These are phyloP conservation scores for Mallateleia sp. DNA, from an alignment of 2,888 invertebrate species.

Conservation along the genomic window DNA sequence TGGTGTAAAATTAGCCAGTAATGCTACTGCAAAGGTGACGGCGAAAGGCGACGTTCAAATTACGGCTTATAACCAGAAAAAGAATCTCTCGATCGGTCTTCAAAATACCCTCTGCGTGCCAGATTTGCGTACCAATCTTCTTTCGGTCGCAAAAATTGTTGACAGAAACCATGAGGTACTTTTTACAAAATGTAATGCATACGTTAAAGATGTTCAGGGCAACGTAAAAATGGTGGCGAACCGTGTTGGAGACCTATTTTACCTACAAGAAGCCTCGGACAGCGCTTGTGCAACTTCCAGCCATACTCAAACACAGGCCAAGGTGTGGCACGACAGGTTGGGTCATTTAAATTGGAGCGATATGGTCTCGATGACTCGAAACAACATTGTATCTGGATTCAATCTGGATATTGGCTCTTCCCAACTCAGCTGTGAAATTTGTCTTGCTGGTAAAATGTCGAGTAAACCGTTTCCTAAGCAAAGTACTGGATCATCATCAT, in stretches of 20 bases:
- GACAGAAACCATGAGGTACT: conserved; percentile 55
- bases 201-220: conserved; percentile 44
- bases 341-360: neutral
- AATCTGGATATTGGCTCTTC: neutral
- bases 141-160: conserved; percentile 76
- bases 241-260: conserved; percentile 69
- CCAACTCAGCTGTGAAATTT: neutral
- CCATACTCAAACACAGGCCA: neutral
- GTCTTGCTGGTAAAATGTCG: neutral
- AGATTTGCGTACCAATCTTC: conserved; percentile 74
- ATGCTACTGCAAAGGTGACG: too few species aligned
- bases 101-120: conserved; percentile 75
- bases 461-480: neutral
- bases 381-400: neutral
- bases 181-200: conserved; percentile 62
- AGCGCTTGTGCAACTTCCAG: neutral
- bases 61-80: too few species aligned
- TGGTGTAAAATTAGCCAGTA: conserved; percentile 11
- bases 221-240: conserved; percentile 55
- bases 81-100: conserved; percentile 44
- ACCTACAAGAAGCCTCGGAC: conserved; percentile 6
- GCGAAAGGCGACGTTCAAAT: too few species aligned
- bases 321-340: neutral
- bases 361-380: neutral
- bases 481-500: neutral